Evolutionary conservation across 2,113 vertebrate species (phyloP).

Genomic region (Lonchura striata): DNA sequence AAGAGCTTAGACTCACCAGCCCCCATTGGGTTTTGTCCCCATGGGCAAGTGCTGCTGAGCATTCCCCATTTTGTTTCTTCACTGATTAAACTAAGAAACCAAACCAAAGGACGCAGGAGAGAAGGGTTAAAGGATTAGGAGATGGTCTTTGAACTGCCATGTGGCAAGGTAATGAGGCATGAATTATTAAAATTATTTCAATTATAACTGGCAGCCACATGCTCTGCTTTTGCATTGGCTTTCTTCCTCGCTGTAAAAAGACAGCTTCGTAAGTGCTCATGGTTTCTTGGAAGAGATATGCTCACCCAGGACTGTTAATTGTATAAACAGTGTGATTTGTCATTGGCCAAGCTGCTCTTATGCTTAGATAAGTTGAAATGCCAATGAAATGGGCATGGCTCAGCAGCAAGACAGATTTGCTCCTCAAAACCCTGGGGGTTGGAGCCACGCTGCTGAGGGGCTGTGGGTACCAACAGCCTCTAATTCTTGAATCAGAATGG

Average conservation of each 20-base stretch:
- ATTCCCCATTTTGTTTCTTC: constrained; percentile 14
- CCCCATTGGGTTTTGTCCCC: not conserved
- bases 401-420: not conserved
- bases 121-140: constrained; percentile 58
- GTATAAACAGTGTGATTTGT: not conserved
- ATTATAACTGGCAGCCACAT: constrained; percentile 48
- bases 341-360: not conserved
- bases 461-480: not conserved
- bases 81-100: constrained; percentile 33
- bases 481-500: not conserved
- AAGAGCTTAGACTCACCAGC: not conserved
- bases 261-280: not conserved
- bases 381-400: not conserved
- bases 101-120: constrained; percentile 37
- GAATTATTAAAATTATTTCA: constrained; percentile 66
- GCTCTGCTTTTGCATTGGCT: not conserved
- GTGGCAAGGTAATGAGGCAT: constrained; percentile 62
- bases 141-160: constrained; percentile 59
- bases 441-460: not conserved
- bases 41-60: not conserved
- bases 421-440: not conserved
- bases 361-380: not conserved
- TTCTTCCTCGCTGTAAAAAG: constrained; percentile 1
- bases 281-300: not conserved
- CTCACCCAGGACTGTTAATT: not conserved